phyloP scores from a whole-genome alignment of 1,140 invertebrate species.

The Drosophila gunungcola region DNA sequence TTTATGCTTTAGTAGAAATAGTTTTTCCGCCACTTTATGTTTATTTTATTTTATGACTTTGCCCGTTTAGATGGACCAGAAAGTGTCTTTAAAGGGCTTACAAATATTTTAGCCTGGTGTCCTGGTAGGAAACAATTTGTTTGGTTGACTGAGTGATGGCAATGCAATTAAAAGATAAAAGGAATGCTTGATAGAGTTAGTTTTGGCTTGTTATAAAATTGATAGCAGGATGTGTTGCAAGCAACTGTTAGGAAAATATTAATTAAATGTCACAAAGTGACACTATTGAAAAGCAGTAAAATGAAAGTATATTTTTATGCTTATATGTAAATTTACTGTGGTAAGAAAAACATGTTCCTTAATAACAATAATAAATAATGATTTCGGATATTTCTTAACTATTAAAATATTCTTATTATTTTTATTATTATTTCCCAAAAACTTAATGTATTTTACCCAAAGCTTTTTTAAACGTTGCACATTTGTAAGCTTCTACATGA shows the following conservation, averaged over 20 bases:
- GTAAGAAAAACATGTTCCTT: no score
- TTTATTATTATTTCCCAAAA: slow-evolving; percentile 1
- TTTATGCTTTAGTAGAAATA: slow-evolving; percentile 55
- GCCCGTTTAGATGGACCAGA: slow-evolving; percentile 15
- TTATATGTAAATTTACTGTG: no score
- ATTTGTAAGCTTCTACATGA: slow-evolving; percentile 25
- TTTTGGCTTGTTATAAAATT: slow-evolving; percentile 10
- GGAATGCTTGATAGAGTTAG: slow-evolving; percentile 10
- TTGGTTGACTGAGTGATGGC: slow-evolving; percentile 16
- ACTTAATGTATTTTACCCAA: slow-evolving; percentile 7
- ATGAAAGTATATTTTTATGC: neutral
- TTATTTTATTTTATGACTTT: slow-evolving; percentile 57
- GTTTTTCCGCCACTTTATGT: slow-evolving; percentile 57
- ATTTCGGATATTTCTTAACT: no score
- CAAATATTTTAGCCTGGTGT: slow-evolving; percentile 7
- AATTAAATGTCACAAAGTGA: slow-evolving; percentile 1
- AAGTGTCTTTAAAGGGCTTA: neutral
- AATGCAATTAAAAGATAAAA: slow-evolving; percentile 52
- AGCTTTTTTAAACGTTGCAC: slow-evolving; percentile 29
- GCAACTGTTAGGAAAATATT: neutral
- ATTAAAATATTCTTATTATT: no score
- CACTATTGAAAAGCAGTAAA: slow-evolving; percentile 2
- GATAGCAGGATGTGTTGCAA: slow-evolving; percentile 9
- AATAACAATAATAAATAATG: no score
- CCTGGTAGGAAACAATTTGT: slow-evolving; percentile 37